Evolutionary conservation across 2,113 vertebrate genomes (phyloP).

Genomic region (Lophura nycthemera): DNA sequence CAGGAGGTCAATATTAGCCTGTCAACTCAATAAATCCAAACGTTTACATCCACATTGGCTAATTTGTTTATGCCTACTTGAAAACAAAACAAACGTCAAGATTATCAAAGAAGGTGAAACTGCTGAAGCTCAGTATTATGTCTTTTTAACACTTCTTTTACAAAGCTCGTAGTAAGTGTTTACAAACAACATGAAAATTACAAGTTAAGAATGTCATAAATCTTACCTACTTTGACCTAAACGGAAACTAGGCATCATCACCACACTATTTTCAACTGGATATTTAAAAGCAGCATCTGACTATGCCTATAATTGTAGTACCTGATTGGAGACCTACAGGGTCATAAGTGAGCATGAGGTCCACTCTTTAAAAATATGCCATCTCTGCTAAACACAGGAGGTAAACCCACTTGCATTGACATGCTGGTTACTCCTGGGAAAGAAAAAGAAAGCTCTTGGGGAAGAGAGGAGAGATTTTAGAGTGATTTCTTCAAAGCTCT

Average conservation of each 20-base stretch:
- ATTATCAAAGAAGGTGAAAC: not conserved
- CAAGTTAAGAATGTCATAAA: not conserved
- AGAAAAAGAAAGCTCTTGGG: not conserved
- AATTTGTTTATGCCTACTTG: not conserved
- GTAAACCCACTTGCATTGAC: slow-evolving; percentile 34
- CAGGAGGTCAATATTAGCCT: slow-evolving; percentile 33
- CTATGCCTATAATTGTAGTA: not conserved
- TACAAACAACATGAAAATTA: not conserved
- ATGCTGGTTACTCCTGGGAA: not conserved
- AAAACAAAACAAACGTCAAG: not conserved
- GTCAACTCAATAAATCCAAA: slow-evolving; percentile 41
- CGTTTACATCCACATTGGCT: not conserved
- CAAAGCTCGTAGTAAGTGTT: not conserved
- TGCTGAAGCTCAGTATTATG: not conserved
- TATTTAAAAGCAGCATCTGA: not conserved
- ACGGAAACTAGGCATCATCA: not conserved
- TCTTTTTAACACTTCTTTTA: not conserved
- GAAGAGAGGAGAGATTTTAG: slow-evolving; percentile 22
- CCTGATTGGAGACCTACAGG: not conserved
- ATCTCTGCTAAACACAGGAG: not conserved
- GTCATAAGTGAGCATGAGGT: not conserved
- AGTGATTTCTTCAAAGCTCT: slow-evolving; percentile 50
- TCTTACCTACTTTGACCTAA: not conserved
- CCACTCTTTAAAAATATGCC: not conserved
- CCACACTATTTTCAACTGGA: not conserved